Base-by-base conservation (phyloP, 1,140 invertebrate species). In the Conopomorpha cramerella region DNA sequence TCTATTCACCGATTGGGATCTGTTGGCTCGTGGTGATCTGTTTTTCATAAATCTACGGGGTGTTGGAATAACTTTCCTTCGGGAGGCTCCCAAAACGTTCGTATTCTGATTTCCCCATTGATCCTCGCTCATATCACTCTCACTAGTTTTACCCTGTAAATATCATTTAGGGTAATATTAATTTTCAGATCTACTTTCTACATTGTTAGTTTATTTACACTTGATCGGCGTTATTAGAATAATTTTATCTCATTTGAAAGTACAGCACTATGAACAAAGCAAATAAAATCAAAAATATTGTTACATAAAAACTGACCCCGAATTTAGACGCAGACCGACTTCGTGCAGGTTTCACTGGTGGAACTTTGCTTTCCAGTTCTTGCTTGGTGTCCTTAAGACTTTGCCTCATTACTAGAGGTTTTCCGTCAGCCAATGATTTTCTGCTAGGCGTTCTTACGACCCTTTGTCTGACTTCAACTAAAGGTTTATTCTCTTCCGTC, bases 71-170 rank as follows among this genome's bases (percentile, higher is more conserved):
- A 60, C 54, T 54, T 66, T 78, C 25, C 74, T 68, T 36, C 48
- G 70, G 11, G 42, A 42, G 11, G 55, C 30, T 40, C 43, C 59
- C 47, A 48, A 56, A 16, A 45, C 37, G 52, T 49, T 41, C 28
- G 32, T 35, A 53, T 48, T 67, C 36, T 55, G 58, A 52, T 65
- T 61, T 43, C 51, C 51, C 34, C 43, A 47, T 53, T 70, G 67
- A 49, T 76, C 77, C 43, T 78, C 77, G 61, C 77, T 79, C 77
- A 79, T 78, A 46, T 79, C 77, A 70, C 74, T 79, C 54, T 79
- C 77, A 77, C 77, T 79, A 57, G 77, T 79, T 55, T 74, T 76
- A 58, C 54, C 76, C 77, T 79, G 73, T 51, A 78, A 77, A 71
- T 61, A 39, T 60, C 51, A 67, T 58, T 51, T 65, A 40, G 49